phyloP scores from a whole-genome alignment of 2,888 invertebrate species.

The Cheilosia vernalis region DNA sequence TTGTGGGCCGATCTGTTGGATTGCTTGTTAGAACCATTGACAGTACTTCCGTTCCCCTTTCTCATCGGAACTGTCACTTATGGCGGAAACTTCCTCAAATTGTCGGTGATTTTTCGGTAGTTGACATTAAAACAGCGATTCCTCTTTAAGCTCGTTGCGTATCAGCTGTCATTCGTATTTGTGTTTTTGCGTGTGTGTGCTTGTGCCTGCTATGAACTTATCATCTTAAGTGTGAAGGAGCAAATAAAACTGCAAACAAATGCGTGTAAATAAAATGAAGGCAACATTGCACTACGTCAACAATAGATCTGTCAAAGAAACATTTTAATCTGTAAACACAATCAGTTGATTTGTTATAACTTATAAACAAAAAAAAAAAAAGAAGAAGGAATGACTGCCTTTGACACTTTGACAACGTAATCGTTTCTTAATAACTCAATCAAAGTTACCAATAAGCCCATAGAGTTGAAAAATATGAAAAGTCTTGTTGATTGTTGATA shows the following conservation, averaged over 20 bases:
- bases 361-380: too few species aligned
- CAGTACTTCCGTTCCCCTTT: constrained; percentile 4
- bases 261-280: constrained; percentile 17
- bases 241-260: constrained; percentile 25
- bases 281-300: constrained; percentile 20
- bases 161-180: not conserved
- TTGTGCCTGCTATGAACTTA: constrained; percentile 7
- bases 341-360: not conserved
- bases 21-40: constrained; percentile 39
- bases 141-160: not conserved
- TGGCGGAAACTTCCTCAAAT: not conserved
- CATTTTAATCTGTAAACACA: constrained; percentile 13
- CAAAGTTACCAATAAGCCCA: too few species aligned
- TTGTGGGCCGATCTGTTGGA: constrained; percentile 57
- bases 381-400: too few species aligned
- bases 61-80: not conserved
- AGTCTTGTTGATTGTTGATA: too few species aligned
- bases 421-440: too few species aligned
- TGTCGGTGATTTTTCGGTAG: constrained; percentile 4
- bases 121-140: not conserved
- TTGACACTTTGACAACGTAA: too few species aligned
- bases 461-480: too few species aligned
- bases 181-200: constrained; percentile 10
- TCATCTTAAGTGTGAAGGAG: constrained; percentile 25
- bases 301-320: constrained; percentile 20